Evolutionary conservation across 1,140 invertebrate species (phyloP).

Genomic region (Aphelinus certus): DNA sequence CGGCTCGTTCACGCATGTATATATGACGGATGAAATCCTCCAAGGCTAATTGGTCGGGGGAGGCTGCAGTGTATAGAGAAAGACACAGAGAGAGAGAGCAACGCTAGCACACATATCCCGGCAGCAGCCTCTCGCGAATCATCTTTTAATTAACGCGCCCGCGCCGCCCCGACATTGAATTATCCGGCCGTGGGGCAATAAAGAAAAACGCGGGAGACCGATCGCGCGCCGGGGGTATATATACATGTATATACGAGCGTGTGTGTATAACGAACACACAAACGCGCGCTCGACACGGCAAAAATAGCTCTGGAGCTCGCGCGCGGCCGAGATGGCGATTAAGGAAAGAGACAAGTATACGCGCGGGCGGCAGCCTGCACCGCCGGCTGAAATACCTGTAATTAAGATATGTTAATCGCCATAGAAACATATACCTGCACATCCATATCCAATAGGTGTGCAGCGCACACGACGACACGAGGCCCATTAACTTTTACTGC

Average conservation of each 20-base stretch:
- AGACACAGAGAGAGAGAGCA: no score
- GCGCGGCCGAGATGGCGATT: conserved; percentile 28
- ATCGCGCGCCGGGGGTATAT: no score
- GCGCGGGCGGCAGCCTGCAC: conserved; percentile 38
- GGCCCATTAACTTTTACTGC: conserved; percentile 27
- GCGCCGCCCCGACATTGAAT: no score
- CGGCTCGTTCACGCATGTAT: conserved; percentile 28
- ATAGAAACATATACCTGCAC: conserved; percentile 40
- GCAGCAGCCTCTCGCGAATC: no score
- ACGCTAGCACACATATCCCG: no score
- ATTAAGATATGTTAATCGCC: conserved; percentile 61
- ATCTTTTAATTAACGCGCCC: no score
- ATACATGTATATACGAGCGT: no score
- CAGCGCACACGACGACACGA: background rate
- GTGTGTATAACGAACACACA: conserved; percentile 39
- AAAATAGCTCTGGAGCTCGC: conserved; percentile 1
- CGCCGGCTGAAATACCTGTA: conserved; percentile 54
- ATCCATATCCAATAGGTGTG: conserved; percentile 27
- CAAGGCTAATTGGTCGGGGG: no score
- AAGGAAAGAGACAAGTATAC: conserved; percentile 25
- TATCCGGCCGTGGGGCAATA: no score
- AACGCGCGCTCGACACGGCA: conserved; percentile 12
- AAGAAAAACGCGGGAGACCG: no score
- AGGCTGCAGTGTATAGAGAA: no score
- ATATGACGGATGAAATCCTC: background rate